Percentiles rank a stretch among this genome's conserved stretches.
These are phyloP conservation scores for Craseonycteris thonglongyai DNA, from an alignment of 2,113 vertebrate genomes.

Conservation along the genomic window DNA sequence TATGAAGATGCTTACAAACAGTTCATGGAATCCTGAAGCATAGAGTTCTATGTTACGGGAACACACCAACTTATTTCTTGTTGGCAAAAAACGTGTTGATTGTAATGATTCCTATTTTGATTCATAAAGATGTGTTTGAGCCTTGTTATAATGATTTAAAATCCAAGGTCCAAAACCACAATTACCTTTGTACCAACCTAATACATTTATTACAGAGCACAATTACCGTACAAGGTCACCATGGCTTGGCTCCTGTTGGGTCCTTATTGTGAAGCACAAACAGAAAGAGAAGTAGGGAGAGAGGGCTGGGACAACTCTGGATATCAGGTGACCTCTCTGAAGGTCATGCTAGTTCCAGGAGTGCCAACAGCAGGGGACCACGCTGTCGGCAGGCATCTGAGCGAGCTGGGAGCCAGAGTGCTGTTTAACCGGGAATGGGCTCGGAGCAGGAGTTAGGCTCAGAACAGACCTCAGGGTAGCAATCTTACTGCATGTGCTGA, in stretches of 20 bases:
- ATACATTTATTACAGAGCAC: fast-evolving
- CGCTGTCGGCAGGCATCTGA: not conserved
- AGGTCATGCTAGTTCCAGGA: fast-evolving
- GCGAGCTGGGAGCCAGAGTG: fast-evolving
- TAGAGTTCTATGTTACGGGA: too few species aligned
- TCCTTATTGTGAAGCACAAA: not conserved
- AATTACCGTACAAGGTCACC: fast-evolving
- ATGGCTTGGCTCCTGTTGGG: fast-evolving
- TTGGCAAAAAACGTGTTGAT: too few species aligned
- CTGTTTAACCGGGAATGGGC: not conserved
- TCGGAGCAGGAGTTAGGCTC: not conserved
- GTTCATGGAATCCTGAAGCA: too few species aligned
- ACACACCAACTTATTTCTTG: too few species aligned
- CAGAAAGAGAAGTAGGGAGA: not conserved
- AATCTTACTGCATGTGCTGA: fast-evolving
- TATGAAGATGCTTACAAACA: too few species aligned
- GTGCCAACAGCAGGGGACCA: too few species aligned
- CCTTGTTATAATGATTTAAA: too few species aligned
- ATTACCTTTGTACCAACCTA: too few species aligned
- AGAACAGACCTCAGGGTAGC: not conserved
- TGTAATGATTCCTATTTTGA: too few species aligned
- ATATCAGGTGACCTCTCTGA: not conserved
- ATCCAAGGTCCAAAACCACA: too few species aligned
- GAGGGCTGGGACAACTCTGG: fast-evolving
- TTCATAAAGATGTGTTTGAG: too few species aligned